A percentile compares a stretch with the other conserved stretches of the same genome.
Conservation (phyloP, 2,888 invertebrate species). For the Megalurothrips usitatus region DNA sequence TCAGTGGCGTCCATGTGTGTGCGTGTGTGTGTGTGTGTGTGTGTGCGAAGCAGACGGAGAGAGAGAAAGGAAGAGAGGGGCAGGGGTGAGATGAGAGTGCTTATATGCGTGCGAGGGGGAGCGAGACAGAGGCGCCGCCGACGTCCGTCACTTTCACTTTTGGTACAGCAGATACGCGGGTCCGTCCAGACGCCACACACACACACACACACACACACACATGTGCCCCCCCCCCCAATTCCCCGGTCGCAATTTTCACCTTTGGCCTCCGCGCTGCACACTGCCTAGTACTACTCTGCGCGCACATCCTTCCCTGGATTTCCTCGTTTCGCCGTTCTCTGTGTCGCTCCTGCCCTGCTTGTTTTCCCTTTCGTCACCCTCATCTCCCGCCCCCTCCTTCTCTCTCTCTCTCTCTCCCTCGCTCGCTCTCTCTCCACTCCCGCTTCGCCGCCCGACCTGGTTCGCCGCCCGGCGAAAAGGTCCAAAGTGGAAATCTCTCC, state of each 20-base stretch:
- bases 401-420: neutral
- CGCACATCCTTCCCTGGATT: neutral
- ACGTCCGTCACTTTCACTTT: neutral
- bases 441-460: neutral
- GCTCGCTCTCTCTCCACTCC: neutral
- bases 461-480: neutral
- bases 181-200: neutral
- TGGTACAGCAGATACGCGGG: neutral
- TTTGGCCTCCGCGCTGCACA: neutral
- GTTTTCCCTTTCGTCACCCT: neutral
- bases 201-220: neutral
- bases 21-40: neutral
- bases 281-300: neutral
- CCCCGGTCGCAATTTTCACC: slow-evolving; percentile 26
- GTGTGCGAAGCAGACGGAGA: neutral
- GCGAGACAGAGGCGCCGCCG: neutral
- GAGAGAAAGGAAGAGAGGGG: neutral
- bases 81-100: neutral
- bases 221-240: neutral
- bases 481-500: neutral
- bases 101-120: neutral
- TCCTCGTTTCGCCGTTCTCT: neutral
- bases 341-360: neutral
- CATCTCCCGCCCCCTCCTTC: neutral
- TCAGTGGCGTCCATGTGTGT: neutral